Evolutionary conservation across 1,140 invertebrate genomes (phyloP).

Genomic region (Nylanderia fulva): DNA sequence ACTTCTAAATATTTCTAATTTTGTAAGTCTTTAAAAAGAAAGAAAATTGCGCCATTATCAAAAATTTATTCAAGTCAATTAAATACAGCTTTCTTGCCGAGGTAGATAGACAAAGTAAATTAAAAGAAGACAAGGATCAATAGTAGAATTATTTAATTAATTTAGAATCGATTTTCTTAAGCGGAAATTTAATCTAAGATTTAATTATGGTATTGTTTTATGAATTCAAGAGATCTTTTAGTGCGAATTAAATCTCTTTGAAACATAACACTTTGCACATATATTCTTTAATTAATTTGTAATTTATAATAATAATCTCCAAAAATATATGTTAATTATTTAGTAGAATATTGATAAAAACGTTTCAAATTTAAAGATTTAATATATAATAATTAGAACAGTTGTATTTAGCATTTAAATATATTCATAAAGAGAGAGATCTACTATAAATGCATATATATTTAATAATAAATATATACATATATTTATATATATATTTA

Average conservation of each 20-base stretch:
- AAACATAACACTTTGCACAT: not conserved
- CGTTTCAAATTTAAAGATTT: not conserved
- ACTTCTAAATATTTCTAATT: not conserved
- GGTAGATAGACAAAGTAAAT: not conserved
- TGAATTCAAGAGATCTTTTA: not conserved
- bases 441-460: too few relatives aligned
- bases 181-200: not conserved
- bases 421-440: too few relatives aligned
- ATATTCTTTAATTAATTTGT: not conserved
- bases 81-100: not conserved
- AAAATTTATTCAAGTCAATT: not conserved
- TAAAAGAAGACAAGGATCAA: not conserved
- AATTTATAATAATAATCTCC: not conserved
- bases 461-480: too few relatives aligned
- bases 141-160: not conserved
- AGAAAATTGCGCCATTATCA: not conserved
- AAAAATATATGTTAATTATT: not conserved
- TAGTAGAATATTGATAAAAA: not conserved
- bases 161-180: not conserved
- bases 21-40: not conserved
- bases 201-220: not conserved
- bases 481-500: too few relatives aligned
- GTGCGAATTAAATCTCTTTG: not conserved
- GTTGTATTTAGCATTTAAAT: too few relatives aligned
- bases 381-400: too few relatives aligned